phyloP scores from a whole-genome alignment of 2,797 vertebrate species.

The Sarcoramphus papa region DNA sequence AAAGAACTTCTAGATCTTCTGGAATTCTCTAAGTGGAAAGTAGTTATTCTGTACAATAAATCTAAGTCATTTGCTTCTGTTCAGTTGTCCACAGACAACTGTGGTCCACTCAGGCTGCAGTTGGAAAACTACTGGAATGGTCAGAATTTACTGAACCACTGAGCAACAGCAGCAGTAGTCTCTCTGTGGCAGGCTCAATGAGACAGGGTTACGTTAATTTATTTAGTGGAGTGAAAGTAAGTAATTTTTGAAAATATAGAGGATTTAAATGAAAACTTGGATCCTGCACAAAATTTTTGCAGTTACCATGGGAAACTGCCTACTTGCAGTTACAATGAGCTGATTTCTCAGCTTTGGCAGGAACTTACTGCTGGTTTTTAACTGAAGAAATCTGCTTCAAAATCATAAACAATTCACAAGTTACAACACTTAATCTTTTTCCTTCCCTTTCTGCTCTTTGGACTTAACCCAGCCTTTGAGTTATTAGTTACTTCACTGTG shows the following conservation, averaged over 20 bases:
- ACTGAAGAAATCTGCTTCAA: background rate
- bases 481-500: background rate
- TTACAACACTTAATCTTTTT: background rate
- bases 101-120: background rate
- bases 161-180: background rate
- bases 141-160: background rate
- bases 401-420: background rate
- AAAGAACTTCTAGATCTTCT: background rate
- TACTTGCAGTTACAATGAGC: background rate
- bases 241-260: background rate
- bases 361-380: background rate
- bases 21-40: background rate
- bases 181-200: background rate
- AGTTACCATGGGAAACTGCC: background rate
- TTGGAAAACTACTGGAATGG: background rate
- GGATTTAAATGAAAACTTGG: background rate
- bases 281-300: background rate
- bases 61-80: background rate
- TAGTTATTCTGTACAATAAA: background rate
- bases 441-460: background rate
- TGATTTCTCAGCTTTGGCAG: background rate
- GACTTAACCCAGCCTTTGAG: background rate
- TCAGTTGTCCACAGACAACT: background rate
- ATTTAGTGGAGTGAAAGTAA: background rate
- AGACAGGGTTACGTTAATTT: background rate